These are phyloP conservation scores for Andrena flavipes DNA, from an alignment of 2,888 invertebrate species.

Conservation along the genomic window DNA sequence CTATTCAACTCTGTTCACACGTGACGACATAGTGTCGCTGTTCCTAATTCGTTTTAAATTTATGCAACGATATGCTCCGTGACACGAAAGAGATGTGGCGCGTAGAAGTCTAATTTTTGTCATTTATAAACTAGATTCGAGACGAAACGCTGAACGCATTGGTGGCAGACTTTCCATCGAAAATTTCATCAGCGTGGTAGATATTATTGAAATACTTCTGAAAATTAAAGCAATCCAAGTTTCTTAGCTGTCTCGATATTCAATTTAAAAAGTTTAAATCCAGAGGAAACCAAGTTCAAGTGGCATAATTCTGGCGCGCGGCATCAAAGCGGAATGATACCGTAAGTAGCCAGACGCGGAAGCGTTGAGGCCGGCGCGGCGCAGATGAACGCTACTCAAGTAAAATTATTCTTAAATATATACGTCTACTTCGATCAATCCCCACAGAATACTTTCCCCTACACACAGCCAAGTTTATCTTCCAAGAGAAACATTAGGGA, in stretches of 20 bases:
- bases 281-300: slow-evolving; percentile 7
- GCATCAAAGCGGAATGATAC: slow-evolving; percentile 22
- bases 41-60: neutral
- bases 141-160: neutral
- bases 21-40: neutral
- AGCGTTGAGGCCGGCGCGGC: neutral
- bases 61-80: neutral
- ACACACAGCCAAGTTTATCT: neutral
- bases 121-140: slow-evolving; percentile 1
- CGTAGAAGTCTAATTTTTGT: neutral
- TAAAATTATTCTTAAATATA: neutral
- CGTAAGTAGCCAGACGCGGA: slow-evolving; percentile 9
- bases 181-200: too few species aligned
- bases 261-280: neutral
- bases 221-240: too few species aligned
- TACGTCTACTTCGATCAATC: neutral
- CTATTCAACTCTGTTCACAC: neutral
- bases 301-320: slow-evolving; percentile 4
- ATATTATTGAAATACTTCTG: too few species aligned
- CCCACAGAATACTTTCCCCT: neutral
- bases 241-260: neutral
- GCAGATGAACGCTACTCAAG: slow-evolving; percentile 4
- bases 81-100: neutral
- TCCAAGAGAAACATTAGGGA: neutral
- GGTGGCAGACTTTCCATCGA: too few species aligned